A percentile compares a stretch with the other conserved stretches of the same genome.
phyloP scores from a whole-genome alignment of 1,140 invertebrate species.

The Neomicropteryx cornuta region DNA sequence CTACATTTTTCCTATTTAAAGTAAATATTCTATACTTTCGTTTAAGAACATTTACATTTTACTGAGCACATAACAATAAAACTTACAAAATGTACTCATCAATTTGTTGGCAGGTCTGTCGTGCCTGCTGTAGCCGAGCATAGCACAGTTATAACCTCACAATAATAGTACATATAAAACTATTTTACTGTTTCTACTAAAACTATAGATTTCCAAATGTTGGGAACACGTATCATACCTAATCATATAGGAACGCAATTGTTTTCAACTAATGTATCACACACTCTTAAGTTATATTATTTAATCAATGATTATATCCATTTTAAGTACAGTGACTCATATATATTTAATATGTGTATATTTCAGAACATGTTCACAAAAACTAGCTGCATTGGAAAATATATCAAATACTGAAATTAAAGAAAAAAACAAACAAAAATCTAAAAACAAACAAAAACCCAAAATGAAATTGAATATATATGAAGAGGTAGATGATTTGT shows the following conservation, averaged over 20 bases:
- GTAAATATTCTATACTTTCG: too few species aligned
- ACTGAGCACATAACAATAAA: too few species aligned
- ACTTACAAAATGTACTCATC: too few species aligned
- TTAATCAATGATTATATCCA: background rate
- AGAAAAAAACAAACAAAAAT: conserved; percentile 36
- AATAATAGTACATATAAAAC: too few species aligned
- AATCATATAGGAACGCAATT: background rate
- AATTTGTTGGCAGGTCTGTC: too few species aligned
- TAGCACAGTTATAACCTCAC: too few species aligned
- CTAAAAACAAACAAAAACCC: conserved; percentile 35
- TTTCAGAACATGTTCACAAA: conserved; percentile 41
- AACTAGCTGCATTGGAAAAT: conserved; percentile 39
- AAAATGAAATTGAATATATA: conserved; percentile 32
- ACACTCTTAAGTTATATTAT: conserved; percentile 4
- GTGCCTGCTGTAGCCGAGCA: too few species aligned
- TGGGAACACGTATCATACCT: background rate
- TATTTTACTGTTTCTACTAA: background rate
- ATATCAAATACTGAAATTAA: conserved; percentile 28
- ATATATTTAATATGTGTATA: conserved; percentile 6
- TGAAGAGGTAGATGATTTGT: conserved; percentile 26
- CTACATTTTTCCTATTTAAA: too few species aligned
- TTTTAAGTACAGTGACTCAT: background rate
- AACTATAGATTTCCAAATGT: background rate
- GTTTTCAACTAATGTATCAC: background rate
- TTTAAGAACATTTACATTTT: too few species aligned